Evolutionary conservation across 2,113 vertebrate genomes (phyloP), one percentile per base, ranked within the genome.

Genomic region (Anser cygnoides): DNA sequence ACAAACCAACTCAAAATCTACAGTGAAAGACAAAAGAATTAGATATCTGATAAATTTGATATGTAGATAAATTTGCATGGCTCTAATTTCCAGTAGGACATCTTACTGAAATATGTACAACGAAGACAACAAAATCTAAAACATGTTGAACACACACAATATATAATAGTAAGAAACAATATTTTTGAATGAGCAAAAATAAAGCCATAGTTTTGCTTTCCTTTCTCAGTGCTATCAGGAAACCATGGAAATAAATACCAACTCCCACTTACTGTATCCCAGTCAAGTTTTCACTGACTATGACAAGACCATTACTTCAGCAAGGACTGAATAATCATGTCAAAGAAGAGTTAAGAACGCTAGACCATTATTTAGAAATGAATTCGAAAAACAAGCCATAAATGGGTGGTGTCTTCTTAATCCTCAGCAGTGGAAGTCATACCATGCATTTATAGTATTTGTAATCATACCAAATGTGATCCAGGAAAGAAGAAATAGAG

Each of bases 1-100:
- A 99, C 97, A 91, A 99, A 99, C 99, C 99, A 99, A 93, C 92
- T 94, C 81, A 99, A 77, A 55, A 99, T 98, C 99, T 99, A 96
- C 76, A 76, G 63, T 79, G 28, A 88, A 97, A 92, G 29, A 37
- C 35, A 92, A 89, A 92, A 59, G 28, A 11, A 23, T 57, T 4
- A 87, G 31, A 29, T 35, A 13, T 28, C 16, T 83, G 52, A 39
- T 49, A 22, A 21, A 49, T 22, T 49, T 49, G 46, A 49, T 49
- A 50, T 25, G 13, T 25, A 6, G 21, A 23, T 50, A 65, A 82
- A 44, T 71, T 14, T 35, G 6, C 65, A 8, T 50, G 49, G 55
- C 29, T 76, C 33, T 9, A 16, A 84, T 41, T 83, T 70, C 49
- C 55, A 52, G 1, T 26, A 22, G 44, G 31, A 28, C 29, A 41